These are phyloP conservation scores for Hydrophis major DNA, from an alignment of 2,797 vertebrate genomes.

Conservation along the genomic window DNA sequence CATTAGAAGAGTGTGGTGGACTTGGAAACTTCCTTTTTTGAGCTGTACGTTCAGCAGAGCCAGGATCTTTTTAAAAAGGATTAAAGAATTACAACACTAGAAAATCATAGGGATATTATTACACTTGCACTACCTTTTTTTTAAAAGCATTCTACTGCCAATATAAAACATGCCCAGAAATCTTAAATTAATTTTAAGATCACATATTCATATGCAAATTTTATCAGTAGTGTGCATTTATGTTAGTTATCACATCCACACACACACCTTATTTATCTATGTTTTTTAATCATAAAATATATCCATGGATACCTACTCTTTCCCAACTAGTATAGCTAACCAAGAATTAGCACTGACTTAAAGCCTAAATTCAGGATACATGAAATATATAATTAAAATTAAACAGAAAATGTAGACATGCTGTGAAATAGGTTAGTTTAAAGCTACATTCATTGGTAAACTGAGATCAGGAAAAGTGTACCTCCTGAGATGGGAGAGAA, in stretches of 20 bases:
- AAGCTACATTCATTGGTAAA: background rate
- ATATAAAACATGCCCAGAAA: background rate
- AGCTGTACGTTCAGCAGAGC: slow-evolving; percentile 83
- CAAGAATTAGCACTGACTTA: background rate
- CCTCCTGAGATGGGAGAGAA: background rate
- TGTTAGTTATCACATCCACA: background rate
- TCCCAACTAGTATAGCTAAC: background rate
- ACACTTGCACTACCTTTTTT: background rate
- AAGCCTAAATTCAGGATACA: background rate
- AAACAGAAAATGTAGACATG: background rate
- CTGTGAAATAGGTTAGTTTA: background rate
- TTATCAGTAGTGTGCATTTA: background rate
- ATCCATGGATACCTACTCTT: background rate
- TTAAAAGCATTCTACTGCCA: background rate
- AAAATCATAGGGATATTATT: background rate
- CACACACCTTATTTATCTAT: background rate
- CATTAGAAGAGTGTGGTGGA: slow-evolving; percentile 96
- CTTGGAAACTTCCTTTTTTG: slow-evolving; percentile 94
- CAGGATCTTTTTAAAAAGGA: slow-evolving; percentile 76
- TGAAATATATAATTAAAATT: background rate
- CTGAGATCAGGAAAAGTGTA: background rate
- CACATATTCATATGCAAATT: background rate
- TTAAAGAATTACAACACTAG: slow-evolving; percentile 51
- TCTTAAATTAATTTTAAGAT: background rate
- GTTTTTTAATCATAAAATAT: background rate